phyloP scores from a whole-genome alignment of 1,140 invertebrate genomes.

The Caerostris extrusa region DNA sequence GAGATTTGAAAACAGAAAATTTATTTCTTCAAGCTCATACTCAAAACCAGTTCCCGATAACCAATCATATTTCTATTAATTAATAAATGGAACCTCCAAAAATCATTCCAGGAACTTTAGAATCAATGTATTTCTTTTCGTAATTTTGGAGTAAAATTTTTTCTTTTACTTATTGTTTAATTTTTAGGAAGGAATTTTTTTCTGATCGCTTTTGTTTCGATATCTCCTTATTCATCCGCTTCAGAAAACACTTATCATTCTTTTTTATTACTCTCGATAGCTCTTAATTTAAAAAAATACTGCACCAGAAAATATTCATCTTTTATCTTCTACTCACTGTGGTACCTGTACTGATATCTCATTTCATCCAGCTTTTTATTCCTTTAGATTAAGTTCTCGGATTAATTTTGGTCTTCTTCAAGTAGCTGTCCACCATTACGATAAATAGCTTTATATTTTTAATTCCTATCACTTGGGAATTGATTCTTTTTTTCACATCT shows the following conservation, averaged over 20 bases:
- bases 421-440: not conserved
- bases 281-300: slow-evolving; percentile 27
- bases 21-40: not conserved
- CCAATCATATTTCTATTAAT: slow-evolving; percentile 62
- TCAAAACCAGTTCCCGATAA: slow-evolving; percentile 12
- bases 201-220: no score
- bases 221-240: not conserved
- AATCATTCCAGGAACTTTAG: not conserved
- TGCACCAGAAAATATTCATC: not conserved
- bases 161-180: not conserved
- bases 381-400: not conserved
- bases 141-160: not conserved
- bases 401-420: not conserved
- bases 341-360: not conserved
- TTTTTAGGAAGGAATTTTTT: not conserved
- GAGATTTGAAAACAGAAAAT: slow-evolving; percentile 3
- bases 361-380: not conserved
- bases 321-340: not conserved
- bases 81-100: not conserved
- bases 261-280: slow-evolving; percentile 12
- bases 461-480: not conserved
- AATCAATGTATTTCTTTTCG: not conserved
- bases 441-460: not conserved
- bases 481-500: not conserved
- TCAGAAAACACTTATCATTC: slow-evolving; percentile 19